Percentiles rank a stretch among this genome's conserved stretches.
phyloP scores from a whole-genome alignment of 2,888 invertebrate genomes.

The Thereva nobilitata region DNA sequence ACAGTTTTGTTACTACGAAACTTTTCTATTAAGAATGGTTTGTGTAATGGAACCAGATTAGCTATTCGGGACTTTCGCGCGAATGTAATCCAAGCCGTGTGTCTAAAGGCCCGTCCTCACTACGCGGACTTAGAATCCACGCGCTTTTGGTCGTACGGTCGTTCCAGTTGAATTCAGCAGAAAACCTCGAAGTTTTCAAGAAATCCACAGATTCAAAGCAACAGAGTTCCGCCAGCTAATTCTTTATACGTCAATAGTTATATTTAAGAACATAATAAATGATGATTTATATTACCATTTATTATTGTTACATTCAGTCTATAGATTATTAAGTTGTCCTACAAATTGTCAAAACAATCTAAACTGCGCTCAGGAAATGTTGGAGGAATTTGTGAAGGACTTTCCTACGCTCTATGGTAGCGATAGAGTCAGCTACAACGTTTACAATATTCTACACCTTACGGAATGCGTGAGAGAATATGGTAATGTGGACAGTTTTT shows the following conservation, averaged over 20 bases:
- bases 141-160: no score
- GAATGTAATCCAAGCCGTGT: no score
- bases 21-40: no score
- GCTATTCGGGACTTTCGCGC: no score
- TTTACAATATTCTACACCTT: slow-evolving; percentile 39
- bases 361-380: slow-evolving; percentile 3
- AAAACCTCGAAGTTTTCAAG: slow-evolving; percentile 5
- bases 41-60: no score
- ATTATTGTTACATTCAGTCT: neutral
- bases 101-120: no score
- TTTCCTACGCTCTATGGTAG: slow-evolving; percentile 1
- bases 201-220: neutral
- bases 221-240: no score
- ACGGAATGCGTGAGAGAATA: slow-evolving; percentile 40
- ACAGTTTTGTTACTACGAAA: no score
- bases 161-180: slow-evolving; percentile 31
- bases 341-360: slow-evolving; percentile 6
- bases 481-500: slow-evolving; percentile 42
- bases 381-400: neutral
- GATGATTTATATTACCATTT: no score
- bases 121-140: no score
- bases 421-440: slow-evolving; percentile 11
- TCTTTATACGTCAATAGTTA: no score
- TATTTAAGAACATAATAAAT: no score
- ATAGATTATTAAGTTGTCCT: neutral